Evolutionary conservation across 1,140 invertebrate species (phyloP).

Genomic region (Solen grandis): DNA sequence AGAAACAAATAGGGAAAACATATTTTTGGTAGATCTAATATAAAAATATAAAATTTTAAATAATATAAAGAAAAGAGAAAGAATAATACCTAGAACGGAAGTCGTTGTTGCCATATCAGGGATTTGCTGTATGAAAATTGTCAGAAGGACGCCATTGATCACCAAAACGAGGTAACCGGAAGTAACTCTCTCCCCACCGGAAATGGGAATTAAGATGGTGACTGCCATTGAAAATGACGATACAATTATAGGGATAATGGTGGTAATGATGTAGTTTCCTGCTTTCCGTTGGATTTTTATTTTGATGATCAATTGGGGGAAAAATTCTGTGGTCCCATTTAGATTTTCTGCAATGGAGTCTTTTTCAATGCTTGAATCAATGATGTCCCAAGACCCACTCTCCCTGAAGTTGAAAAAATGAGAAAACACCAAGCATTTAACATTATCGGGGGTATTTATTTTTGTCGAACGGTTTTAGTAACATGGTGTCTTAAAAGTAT

Average conservation of each 20-base stretch:
- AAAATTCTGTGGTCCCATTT: background rate
- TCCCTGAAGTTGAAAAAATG: too few species aligned
- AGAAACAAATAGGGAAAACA: too few species aligned
- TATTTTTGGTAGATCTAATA: too few species aligned
- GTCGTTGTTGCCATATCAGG: constrained; percentile 43
- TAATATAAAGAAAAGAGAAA: too few species aligned
- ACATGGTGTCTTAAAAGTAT: too few species aligned
- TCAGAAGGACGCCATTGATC: constrained; percentile 20
- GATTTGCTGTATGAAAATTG: constrained; percentile 35
- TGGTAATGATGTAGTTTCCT: constrained; percentile 33
- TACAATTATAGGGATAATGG: constrained; percentile 21
- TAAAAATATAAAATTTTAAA: too few species aligned
- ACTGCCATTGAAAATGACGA: constrained; percentile 38
- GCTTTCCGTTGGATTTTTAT: constrained; percentile 29
- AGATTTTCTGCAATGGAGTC: background rate
- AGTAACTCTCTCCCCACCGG: constrained; percentile 20
- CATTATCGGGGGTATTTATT: too few species aligned
- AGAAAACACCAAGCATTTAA: too few species aligned
- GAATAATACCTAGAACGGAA: constrained; percentile 29
- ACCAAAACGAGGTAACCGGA: constrained; percentile 30
- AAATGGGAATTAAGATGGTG: constrained; percentile 38
- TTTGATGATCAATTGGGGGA: constrained; percentile 16
- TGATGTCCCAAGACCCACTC: constrained; percentile 12
- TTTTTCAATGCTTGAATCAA: background rate
- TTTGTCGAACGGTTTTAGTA: too few species aligned